These are phyloP conservation scores for Schmidtea mediterranea DNA, from an alignment of 1,140 invertebrate species.

Conservation along the genomic window DNA sequence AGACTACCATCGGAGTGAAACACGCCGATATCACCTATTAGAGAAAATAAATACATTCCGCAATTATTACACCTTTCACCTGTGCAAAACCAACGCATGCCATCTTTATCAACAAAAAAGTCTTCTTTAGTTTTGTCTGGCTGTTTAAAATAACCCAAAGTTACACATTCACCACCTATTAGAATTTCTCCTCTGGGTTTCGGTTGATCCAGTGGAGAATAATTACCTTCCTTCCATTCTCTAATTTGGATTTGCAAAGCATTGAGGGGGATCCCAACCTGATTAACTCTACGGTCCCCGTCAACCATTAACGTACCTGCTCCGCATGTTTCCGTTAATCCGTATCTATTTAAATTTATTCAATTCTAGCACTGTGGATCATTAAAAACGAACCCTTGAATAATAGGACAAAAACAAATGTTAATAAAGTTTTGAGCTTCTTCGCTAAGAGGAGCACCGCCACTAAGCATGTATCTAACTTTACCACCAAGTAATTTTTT, in stretches of 20 bases:
- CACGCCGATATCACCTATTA: constrained; percentile 77
- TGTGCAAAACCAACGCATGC: constrained; percentile 8
- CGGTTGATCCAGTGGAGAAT: constrained; percentile 58
- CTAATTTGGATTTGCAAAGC: constrained; percentile 57
- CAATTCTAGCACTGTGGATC: constrained; percentile 43
- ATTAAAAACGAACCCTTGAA: constrained; percentile 3
- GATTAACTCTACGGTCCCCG: constrained; percentile 44
- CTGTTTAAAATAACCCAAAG: constrained; percentile 72
- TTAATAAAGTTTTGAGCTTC: constrained; percentile 81
- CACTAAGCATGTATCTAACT: constrained; percentile 54
- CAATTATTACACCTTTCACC: not conserved
- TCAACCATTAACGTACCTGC: constrained; percentile 59
- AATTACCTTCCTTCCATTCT: constrained; percentile 73
- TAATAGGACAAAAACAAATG: constrained; percentile 42
- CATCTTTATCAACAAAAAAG: constrained; percentile 38
- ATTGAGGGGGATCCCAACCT: constrained; percentile 60
- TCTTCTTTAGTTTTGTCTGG: constrained; percentile 61
- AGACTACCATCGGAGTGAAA: constrained; percentile 64
- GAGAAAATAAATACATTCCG: not conserved
- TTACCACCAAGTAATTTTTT: constrained; percentile 51
- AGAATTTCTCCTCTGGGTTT: constrained; percentile 70
- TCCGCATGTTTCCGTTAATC: constrained; percentile 79
- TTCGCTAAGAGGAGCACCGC: constrained; percentile 69
- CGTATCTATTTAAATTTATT: constrained; percentile 37
- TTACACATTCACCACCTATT: constrained; percentile 61